A percentile compares a stretch with the other conserved stretches of the same genome.
phyloP scores from a whole-genome alignment of 2,888 invertebrate genomes.

The Oeneis ivallda region DNA sequence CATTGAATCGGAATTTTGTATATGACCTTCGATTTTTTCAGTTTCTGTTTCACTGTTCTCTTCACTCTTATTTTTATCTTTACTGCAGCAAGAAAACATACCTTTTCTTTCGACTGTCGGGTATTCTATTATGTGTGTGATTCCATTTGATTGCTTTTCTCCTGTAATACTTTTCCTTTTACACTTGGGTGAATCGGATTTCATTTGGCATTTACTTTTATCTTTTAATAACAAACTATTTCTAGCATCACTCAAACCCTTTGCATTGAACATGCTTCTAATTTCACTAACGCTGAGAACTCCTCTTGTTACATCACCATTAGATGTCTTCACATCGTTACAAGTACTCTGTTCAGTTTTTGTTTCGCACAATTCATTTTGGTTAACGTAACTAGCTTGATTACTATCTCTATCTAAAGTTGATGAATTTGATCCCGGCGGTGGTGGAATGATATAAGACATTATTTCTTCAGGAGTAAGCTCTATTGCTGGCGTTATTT shows the following conservation, averaged over 20 bases:
- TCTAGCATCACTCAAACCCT: slow-evolving; percentile 76
- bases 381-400: slow-evolving; percentile 66
- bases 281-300: slow-evolving; percentile 81
- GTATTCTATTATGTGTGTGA: slow-evolving; percentile 85
- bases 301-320: slow-evolving; percentile 80
- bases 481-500: slow-evolving; percentile 88
- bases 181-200: slow-evolving; percentile 72
- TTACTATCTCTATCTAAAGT: slow-evolving; percentile 74
- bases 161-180: slow-evolving; percentile 68
- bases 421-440: slow-evolving; percentile 79
- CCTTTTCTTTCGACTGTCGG: slow-evolving; percentile 87
- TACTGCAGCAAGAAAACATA: slow-evolving; percentile 87
- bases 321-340: slow-evolving; percentile 58
- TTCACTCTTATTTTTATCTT: slow-evolving; percentile 79
- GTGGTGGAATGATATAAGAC: slow-evolving; percentile 92
- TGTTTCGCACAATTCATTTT: slow-evolving; percentile 62
- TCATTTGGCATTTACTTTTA: slow-evolving; percentile 63
- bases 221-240: slow-evolving; percentile 77
- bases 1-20: slow-evolving; percentile 71
- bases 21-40: slow-evolving; percentile 60
- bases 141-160: slow-evolving; percentile 72
- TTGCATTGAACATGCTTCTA: slow-evolving; percentile 76
- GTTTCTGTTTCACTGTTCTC: slow-evolving; percentile 70
- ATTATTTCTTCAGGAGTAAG: slow-evolving; percentile 91
- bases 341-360: slow-evolving; percentile 50